Conservation (phyloP, 1,140 invertebrate genomes). For the Anastrepha ludens region DNA sequence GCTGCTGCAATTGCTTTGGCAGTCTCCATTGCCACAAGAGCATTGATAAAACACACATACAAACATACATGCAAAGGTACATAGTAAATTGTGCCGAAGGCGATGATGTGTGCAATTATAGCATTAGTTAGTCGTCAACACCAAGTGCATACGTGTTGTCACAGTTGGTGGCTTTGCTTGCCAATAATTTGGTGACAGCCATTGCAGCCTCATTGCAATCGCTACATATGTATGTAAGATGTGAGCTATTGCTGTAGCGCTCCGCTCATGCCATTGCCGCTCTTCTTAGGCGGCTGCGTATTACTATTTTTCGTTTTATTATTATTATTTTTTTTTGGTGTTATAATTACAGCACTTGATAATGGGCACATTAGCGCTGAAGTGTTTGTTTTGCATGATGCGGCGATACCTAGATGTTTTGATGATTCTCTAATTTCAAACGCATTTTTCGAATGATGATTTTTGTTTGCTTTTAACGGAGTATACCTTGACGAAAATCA, state of each 20-base stretch:
- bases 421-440: not conserved
- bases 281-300: not conserved
- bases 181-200: not conserved
- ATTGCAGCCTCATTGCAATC: not conserved
- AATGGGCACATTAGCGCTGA: not conserved
- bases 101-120: conserved; percentile 20
- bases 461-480: too few relatives aligned
- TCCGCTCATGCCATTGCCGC: not conserved
- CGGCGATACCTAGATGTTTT: not conserved
- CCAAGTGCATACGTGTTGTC: not conserved
- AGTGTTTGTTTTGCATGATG: not conserved
- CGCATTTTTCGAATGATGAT: not conserved
- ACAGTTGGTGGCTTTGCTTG: not conserved
- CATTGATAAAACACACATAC: not conserved
- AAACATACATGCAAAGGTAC: too few relatives aligned
- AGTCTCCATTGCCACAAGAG: not conserved
- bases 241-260: not conserved
- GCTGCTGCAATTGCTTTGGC: not conserved
- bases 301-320: not conserved
- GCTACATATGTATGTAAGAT: not conserved
- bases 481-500: not conserved
- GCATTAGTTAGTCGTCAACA: not conserved
- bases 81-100: not conserved
- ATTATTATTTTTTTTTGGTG: not conserved
- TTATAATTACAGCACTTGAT: conserved; percentile 11